A percentile compares a stretch with the other conserved stretches of the same genome.
Conservation (phyloP, 1,140 invertebrate species). For the Pogonomyrmex barbatus region DNA sequence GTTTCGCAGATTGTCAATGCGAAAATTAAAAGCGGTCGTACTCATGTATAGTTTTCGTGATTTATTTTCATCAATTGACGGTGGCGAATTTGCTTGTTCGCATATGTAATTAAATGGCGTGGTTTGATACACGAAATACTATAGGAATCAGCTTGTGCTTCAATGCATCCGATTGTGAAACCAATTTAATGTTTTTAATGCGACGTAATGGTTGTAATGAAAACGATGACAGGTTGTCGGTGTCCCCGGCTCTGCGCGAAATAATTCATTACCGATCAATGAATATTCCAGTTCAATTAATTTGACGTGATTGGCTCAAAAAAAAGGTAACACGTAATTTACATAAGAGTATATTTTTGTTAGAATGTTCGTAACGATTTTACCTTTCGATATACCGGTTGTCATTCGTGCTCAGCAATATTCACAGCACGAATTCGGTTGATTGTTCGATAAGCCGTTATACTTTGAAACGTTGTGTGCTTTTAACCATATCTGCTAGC, state of each 20-base stretch:
- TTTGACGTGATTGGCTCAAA: background rate
- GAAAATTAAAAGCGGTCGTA: conserved; percentile 50
- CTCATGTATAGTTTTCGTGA: conserved; percentile 5
- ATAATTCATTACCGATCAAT: conserved; percentile 76
- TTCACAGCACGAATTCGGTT: background rate
- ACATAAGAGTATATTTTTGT: background rate
- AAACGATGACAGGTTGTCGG: background rate
- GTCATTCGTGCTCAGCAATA: background rate
- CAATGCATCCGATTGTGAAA: conserved; percentile 34
- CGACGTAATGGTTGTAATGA: conserved; percentile 31
- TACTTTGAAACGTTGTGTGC: background rate
- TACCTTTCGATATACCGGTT: background rate
- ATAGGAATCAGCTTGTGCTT: background rate
- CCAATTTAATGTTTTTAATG: conserved; percentile 69
- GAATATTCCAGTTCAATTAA: conserved; percentile 71
- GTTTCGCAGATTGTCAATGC: background rate
- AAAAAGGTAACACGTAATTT: background rate
- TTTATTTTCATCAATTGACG: conserved; percentile 31
- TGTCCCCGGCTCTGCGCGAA: conserved; percentile 9
- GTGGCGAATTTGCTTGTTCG: conserved; percentile 30
- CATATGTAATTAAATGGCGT: conserved; percentile 57
- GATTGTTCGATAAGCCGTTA: conserved; percentile 2
- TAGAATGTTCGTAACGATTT: conserved; percentile 12
- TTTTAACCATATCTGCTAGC: background rate
- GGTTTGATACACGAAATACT: conserved; percentile 32